A percentile compares a stretch with the other conserved stretches of the same genome.
Evolutionary conservation across 2,797 vertebrate genomes (phyloP).

Genomic region (Babyrousa celebensis): DNA sequence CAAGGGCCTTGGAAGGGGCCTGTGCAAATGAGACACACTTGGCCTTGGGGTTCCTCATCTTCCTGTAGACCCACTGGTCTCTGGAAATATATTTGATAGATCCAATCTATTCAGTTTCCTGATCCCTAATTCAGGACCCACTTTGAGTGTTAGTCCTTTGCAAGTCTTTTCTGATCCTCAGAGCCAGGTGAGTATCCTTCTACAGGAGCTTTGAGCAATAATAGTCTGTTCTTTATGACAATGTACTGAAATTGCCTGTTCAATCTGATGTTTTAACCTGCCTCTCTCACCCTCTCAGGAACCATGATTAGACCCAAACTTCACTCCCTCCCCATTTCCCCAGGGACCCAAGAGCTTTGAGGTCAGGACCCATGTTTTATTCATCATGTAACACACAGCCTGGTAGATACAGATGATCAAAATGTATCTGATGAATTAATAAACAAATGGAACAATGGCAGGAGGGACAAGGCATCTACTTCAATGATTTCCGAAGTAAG

Average conservation of each 20-base stretch:
- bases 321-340: not conserved
- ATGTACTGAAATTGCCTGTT: not conserved
- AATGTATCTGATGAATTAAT: constrained; percentile 18
- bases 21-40: not conserved
- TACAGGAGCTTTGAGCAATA: not conserved
- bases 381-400: not conserved
- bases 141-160: not conserved
- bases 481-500: not conserved
- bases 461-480: not conserved
- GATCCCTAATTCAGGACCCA: not conserved
- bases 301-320: not conserved
- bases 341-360: constrained; percentile 5
- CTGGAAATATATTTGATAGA: not conserved
- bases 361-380: not conserved
- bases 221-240: not conserved
- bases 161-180: constrained; percentile 6
- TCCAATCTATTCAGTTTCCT: not conserved
- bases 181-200: not conserved
- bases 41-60: not conserved
- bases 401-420: not conserved
- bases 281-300: not conserved
- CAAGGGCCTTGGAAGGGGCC: not conserved
- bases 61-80: not conserved
- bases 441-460: not conserved
- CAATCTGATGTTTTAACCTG: not conserved